Percentiles rank a stretch among this genome's conserved stretches.
These are phyloP conservation scores for Frieseomelitta varia DNA, from an alignment of 1,140 invertebrate species.

Conservation along the genomic window DNA sequence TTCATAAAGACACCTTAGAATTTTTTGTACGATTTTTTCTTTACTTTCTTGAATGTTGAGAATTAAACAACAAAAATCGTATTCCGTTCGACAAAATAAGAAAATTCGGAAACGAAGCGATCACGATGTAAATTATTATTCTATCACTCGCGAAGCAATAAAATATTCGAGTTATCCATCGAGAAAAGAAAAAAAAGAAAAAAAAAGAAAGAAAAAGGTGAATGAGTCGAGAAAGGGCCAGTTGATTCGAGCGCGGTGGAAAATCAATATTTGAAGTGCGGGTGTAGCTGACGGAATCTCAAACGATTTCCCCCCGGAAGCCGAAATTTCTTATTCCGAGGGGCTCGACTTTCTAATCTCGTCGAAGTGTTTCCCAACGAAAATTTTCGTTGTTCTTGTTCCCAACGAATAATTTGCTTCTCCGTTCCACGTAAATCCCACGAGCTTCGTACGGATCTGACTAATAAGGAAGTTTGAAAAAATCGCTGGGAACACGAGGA, in stretches of 20 bases:
- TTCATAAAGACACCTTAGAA: no score
- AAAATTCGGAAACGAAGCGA: no score
- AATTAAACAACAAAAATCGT: no score
- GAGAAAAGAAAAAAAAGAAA: neutral
- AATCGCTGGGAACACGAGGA: neutral
- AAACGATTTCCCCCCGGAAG: neutral
- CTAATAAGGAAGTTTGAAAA: slow-evolving; percentile 1
- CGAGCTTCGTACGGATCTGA: neutral
- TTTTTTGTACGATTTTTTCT: no score
- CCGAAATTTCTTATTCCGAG: neutral
- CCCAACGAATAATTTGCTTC: neutral
- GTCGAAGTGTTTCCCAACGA: neutral
- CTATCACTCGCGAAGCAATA: no score
- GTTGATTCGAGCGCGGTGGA: neutral
- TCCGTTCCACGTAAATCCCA: no score
- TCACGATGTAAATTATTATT: no score
- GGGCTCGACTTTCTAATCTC: neutral
- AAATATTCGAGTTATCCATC: neutral
- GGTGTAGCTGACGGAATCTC: neutral
- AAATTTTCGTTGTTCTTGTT: neutral
- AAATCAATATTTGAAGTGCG: neutral
- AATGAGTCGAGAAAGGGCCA: neutral
- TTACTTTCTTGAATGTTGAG: no score
- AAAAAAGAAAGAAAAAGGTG: neutral
- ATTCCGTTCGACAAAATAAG: no score